These are phyloP conservation scores for Mimachlamys varia DNA, from an alignment of 2,888 invertebrate genomes.

Conservation along the genomic window DNA sequence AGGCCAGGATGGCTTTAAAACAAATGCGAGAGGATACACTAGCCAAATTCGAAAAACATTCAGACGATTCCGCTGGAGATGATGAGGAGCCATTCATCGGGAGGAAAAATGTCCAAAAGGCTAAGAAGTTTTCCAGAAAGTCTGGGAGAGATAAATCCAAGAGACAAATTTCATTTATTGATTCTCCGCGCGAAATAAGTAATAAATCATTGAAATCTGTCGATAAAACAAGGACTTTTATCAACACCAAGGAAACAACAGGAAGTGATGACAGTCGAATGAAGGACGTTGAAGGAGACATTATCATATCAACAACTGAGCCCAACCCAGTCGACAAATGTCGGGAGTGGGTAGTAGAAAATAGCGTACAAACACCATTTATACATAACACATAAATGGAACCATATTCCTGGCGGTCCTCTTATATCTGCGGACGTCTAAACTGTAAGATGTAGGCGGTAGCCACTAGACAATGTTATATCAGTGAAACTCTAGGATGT, in stretches of 20 bases:
- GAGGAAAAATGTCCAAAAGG: neutral
- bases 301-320: neutral
- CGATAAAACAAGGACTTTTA: neutral
- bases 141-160: neutral
- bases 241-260: neutral
- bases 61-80: neutral
- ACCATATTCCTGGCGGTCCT: no score
- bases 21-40: neutral
- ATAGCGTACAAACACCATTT: neutral
- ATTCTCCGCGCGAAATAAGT: neutral
- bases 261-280: neutral
- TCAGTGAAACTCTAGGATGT: no score
- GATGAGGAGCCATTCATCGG: neutral
- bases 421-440: no score
- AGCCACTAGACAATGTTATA: no score
- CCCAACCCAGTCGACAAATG: conserved; percentile 20
- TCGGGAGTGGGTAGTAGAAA: neutral
- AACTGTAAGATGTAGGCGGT: no score
- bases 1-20: neutral
- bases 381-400: neutral
- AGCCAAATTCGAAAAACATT: neutral
- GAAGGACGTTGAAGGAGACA: neutral
- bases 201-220: neutral
- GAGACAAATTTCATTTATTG: neutral
- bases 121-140: neutral